These are phyloP conservation scores for Accipiter cooperii DNA, from an alignment of 2,113 vertebrate species.

Conservation along the genomic window DNA sequence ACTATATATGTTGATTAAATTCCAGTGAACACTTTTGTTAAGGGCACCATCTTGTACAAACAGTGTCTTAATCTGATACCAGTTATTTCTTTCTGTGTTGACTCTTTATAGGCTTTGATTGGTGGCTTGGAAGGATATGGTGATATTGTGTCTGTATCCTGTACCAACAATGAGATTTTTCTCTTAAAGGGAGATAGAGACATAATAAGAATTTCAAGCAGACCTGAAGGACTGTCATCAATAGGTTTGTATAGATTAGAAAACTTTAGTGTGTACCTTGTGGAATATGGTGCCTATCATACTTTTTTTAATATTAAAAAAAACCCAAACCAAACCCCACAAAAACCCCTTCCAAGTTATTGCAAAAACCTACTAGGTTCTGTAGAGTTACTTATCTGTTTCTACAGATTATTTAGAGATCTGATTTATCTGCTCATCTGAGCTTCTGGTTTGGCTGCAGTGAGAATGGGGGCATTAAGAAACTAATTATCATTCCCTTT, in stretches of 20 bases:
- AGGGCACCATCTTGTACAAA: neutral
- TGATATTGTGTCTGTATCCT: conserved; percentile 94
- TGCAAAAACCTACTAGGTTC: neutral
- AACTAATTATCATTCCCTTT: neutral
- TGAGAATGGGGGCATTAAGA: neutral
- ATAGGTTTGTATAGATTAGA: conserved; percentile 71
- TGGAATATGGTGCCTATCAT: neutral
- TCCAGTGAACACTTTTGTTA: neutral
- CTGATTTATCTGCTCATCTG: neutral
- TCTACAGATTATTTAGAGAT: neutral
- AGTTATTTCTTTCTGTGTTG: conserved; percentile 18
- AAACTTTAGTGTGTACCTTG: neutral
- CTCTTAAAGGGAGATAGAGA: conserved; percentile 92
- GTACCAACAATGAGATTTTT: conserved; percentile 93
- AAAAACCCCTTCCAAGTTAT: neutral
- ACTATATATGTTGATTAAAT: neutral
- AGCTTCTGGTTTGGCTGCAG: neutral
- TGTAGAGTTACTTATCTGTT: neutral
- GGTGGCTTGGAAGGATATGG: conserved; percentile 90
- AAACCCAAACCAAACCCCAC: neutral
- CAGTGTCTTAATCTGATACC: neutral
- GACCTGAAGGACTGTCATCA: conserved; percentile 82
- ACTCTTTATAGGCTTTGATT: conserved; percentile 77
- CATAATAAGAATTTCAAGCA: conserved; percentile 88
- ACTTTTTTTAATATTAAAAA: neutral